Percentiles rank a stretch among this genome's conserved stretches.
phyloP scores from a whole-genome alignment of 1,140 invertebrate genomes.

The Reticulitermes speratus region DNA sequence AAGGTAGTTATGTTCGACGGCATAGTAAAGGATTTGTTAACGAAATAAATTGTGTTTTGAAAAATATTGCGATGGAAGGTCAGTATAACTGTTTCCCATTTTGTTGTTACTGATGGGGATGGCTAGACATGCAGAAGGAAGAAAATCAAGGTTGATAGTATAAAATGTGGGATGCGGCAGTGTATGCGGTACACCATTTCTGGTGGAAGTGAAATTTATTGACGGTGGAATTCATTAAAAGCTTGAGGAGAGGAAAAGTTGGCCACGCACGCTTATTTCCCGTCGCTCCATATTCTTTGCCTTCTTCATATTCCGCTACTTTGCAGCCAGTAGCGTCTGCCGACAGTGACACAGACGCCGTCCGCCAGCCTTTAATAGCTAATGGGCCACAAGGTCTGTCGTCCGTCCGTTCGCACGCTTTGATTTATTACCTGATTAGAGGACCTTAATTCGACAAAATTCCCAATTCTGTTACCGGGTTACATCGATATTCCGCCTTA shows the following conservation, averaged over 20 bases:
- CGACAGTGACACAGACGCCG: neutral
- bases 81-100: no score
- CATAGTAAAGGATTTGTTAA: no score
- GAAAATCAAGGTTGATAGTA: neutral
- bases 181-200: neutral
- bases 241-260: slow-evolving; percentile 15
- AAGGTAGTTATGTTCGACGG: no score
- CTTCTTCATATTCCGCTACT: neutral
- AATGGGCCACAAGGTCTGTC: no score
- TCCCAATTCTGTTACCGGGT: no score
- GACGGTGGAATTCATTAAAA: slow-evolving; percentile 16
- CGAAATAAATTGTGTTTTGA: no score
- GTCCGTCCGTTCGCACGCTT: no score
- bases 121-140: neutral
- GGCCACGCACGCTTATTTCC: slow-evolving; percentile 1
- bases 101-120: no score
- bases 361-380: neutral
- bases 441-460: no score
- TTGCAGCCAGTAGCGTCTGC: neutral
- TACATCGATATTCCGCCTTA: no score
- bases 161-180: neutral
- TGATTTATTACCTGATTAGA: no score
- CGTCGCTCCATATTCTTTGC: neutral
- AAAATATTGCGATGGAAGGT: no score
- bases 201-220: slow-evolving; percentile 16